These are phyloP conservation scores for Triops cancriformis DNA, from an alignment of 1,140 invertebrate species.

Conservation along the genomic window DNA sequence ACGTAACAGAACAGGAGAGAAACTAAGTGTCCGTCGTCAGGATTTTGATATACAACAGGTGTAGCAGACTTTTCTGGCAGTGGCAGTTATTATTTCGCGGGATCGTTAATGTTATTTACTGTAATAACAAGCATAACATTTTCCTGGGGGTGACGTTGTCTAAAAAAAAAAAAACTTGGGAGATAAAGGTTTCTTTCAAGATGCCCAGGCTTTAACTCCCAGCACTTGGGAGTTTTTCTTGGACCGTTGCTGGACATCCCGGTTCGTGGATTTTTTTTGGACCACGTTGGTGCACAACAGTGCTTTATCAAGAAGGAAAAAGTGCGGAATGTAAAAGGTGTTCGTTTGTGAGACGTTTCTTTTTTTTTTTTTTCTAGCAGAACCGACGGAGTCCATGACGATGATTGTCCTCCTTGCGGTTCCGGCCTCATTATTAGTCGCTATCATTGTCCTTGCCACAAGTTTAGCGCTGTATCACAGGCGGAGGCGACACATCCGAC, in stretches of 20 bases:
- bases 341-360: neutral
- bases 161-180: too few species aligned
- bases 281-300: neutral
- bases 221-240: neutral
- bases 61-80: neutral
- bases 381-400: constrained; percentile 22
- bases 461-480: constrained; percentile 23
- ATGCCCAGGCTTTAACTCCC: too few species aligned
- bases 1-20: neutral
- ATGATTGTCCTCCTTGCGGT: constrained; percentile 22
- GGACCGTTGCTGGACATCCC: neutral
- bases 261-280: neutral
- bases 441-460: constrained; percentile 20
- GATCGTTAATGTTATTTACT: neutral
- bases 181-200: too few species aligned
- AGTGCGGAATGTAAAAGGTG: neutral
- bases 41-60: neutral
- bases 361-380: neutral
- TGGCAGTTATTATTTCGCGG: neutral
- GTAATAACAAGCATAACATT: too few species aligned
- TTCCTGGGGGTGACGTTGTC: too few species aligned
- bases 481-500: constrained; percentile 7
- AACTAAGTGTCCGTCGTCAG: neutral
- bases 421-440: constrained; percentile 24
- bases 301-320: neutral